A percentile compares a stretch with the other conserved stretches of the same genome.
These are phyloP conservation scores for Heliconius erato DNA, from an alignment of 2,888 invertebrate genomes.

Conservation along the genomic window DNA sequence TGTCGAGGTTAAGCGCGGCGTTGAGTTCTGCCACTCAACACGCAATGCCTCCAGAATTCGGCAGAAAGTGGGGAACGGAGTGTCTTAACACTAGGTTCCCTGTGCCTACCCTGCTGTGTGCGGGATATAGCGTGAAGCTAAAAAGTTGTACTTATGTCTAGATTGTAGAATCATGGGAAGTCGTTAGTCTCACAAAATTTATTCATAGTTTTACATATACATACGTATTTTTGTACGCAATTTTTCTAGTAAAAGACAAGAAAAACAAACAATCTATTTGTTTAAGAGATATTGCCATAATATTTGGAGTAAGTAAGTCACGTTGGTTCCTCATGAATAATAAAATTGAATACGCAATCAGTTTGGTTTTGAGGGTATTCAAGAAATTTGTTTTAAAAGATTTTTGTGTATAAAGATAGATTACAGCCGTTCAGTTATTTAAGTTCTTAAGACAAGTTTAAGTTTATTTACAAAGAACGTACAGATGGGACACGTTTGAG, in stretches of 20 bases:
- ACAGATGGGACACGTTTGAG: not conserved
- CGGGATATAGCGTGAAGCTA: too few relatives aligned
- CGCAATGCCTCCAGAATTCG: too few relatives aligned
- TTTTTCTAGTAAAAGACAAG: slow-evolving; percentile 23
- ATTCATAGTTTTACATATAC: slow-evolving; percentile 25
- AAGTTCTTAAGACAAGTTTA: not conserved
- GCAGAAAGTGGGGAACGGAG: not conserved
- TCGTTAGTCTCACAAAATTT: slow-evolving; percentile 14
- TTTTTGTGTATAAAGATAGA: slow-evolving; percentile 14
- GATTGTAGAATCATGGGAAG: slow-evolving; percentile 16
- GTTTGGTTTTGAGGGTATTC: slow-evolving; percentile 8
- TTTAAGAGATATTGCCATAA: slow-evolving; percentile 35
- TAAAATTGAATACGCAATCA: slow-evolving; percentile 27
- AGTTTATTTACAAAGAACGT: not conserved
- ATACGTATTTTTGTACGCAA: slow-evolving; percentile 1
- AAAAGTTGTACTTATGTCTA: not conserved
- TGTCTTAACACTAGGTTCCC: not conserved
- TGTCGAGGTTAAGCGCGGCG: too few relatives aligned
- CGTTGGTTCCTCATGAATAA: slow-evolving; percentile 31
- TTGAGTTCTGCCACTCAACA: too few relatives aligned
- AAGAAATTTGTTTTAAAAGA: slow-evolving; percentile 25
- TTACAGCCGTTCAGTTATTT: not conserved
- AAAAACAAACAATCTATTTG: slow-evolving; percentile 37
- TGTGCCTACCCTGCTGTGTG: too few relatives aligned
- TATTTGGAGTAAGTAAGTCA: slow-evolving; percentile 32